Conservation (phyloP, 2,888 invertebrate genomes). For the Sarcophaga variegata region DNA sequence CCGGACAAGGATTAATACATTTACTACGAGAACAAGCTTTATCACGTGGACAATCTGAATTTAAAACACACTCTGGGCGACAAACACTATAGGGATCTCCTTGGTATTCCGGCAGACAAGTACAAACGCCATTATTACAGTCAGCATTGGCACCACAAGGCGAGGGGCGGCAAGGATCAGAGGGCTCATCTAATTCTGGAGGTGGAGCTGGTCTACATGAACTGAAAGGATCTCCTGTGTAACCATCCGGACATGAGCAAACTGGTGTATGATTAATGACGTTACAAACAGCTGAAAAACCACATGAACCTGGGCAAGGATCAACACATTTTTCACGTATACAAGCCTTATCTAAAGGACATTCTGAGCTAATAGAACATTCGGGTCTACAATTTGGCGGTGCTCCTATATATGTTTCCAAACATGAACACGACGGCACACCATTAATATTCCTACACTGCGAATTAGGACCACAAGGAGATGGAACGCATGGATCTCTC, state of each 20-base stretch:
- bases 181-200: conserved; percentile 79
- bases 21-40: conserved; percentile 88
- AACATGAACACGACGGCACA: conserved; percentile 86
- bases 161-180: conserved; percentile 86
- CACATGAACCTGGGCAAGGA: conserved; percentile 88
- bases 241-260: conserved; percentile 85
- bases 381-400: conserved; percentile 89
- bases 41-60: conserved; percentile 86
- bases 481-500: conserved; percentile 86
- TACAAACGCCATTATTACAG: conserved; percentile 85
- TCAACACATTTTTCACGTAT: conserved; percentile 87
- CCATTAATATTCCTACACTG: conserved; percentile 84
- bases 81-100: conserved; percentile 91
- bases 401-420: conserved; percentile 85
- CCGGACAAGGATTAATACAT: conserved; percentile 89
- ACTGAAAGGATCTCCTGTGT: conserved; percentile 84
- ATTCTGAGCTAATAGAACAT: conserved; percentile 87
- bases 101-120: conserved; percentile 87
- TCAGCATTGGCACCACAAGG: conserved; percentile 89
- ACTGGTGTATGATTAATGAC: conserved; percentile 87
- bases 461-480: conserved; percentile 86
- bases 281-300: conserved; percentile 84
- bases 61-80: conserved; percentile 89
- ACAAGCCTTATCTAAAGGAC: conserved; percentile 86
- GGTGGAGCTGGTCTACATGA: conserved; percentile 80